A percentile compares a stretch with the other conserved stretches of the same genome.
Conservation (phyloP, 2,113 vertebrate species). For the Leiothrix lutea region DNA sequence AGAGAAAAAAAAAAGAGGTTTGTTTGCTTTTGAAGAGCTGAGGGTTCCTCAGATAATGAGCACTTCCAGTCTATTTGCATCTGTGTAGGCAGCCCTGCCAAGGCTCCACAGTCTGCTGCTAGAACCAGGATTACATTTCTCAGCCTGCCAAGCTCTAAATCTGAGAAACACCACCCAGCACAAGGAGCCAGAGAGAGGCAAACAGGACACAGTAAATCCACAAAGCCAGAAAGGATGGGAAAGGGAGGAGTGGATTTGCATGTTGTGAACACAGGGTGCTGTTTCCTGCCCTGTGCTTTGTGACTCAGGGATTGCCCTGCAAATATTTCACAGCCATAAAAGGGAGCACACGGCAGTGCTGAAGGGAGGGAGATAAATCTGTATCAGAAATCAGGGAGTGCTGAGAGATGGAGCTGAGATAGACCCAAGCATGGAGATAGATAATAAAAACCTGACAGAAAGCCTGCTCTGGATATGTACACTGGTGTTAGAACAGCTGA, state of each 20-base stretch:
- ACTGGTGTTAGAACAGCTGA: neutral
- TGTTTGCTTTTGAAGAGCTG: slow-evolving; percentile 17
- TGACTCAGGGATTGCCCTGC: neutral
- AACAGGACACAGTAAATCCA: neutral
- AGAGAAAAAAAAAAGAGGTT: neutral
- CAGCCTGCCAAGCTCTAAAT: neutral
- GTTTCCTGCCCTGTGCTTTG: neutral
- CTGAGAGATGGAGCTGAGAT: neutral
- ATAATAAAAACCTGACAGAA: neutral
- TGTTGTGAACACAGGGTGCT: neutral
- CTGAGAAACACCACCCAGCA: neutral
- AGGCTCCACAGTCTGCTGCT: neutral
- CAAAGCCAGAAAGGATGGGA: neutral
- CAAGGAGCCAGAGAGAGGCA: neutral
- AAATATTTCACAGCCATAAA: slow-evolving; percentile 1
- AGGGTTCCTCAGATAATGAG: neutral
- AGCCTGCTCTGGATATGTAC: neutral
- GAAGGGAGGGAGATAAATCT: slow-evolving; percentile 19
- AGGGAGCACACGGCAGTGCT: neutral
- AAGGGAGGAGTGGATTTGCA: neutral
- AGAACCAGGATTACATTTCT: neutral
- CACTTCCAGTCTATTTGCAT: neutral
- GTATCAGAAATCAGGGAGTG: neutral
- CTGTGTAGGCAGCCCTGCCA: neutral
- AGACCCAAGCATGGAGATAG: neutral